Percentiles rank a stretch among this genome's conserved stretches.
Evolutionary conservation across 1,140 invertebrate genomes (phyloP).

Genomic region (Zaprionus lachaisei): DNA sequence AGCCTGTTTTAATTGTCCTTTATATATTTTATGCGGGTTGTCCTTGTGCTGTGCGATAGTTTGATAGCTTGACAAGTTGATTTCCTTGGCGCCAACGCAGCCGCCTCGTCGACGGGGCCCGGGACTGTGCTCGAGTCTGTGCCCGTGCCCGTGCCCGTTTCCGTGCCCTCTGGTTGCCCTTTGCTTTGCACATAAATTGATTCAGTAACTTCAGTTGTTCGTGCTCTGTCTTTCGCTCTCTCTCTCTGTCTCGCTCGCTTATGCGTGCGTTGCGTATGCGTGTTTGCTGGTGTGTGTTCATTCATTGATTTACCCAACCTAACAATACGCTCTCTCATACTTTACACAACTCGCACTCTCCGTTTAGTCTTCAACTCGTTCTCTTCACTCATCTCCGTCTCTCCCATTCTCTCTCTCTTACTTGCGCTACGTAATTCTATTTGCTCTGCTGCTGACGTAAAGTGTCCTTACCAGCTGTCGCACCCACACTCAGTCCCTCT

Average conservation of each 20-base stretch:
- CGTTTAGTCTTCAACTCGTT: background rate
- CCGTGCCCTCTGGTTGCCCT: slow-evolving; percentile 69
- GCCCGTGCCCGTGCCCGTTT: slow-evolving; percentile 12
- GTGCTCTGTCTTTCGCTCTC: background rate
- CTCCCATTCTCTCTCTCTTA: slow-evolving; percentile 4
- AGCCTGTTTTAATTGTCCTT: slow-evolving; percentile 60
- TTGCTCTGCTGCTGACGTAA: slow-evolving; percentile 68
- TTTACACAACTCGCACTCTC: slow-evolving; percentile 12
- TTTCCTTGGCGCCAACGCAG: slow-evolving; percentile 66
- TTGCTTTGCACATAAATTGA: slow-evolving; percentile 62
- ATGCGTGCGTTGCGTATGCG: slow-evolving; percentile 35
- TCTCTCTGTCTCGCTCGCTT: slow-evolving; percentile 27
- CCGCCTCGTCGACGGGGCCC: background rate
- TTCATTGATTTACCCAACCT: slow-evolving; percentile 65
- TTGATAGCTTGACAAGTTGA: slow-evolving; percentile 71
- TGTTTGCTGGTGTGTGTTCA: slow-evolving; percentile 38
- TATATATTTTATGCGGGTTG: slow-evolving; percentile 38
- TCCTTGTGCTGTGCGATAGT: slow-evolving; percentile 26
- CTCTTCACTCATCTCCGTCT: slow-evolving; percentile 12
- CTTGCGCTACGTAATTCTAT: slow-evolving; percentile 24
- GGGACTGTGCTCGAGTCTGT: background rate
- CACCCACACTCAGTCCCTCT: slow-evolving; percentile 44
- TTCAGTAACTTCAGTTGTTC: slow-evolving; percentile 47
- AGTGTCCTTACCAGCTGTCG: slow-evolving; percentile 67
- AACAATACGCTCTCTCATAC: slow-evolving; percentile 28